Base-by-base conservation (phyloP, 2,797 vertebrate genomes). In the Glyptemys insculpta region DNA sequence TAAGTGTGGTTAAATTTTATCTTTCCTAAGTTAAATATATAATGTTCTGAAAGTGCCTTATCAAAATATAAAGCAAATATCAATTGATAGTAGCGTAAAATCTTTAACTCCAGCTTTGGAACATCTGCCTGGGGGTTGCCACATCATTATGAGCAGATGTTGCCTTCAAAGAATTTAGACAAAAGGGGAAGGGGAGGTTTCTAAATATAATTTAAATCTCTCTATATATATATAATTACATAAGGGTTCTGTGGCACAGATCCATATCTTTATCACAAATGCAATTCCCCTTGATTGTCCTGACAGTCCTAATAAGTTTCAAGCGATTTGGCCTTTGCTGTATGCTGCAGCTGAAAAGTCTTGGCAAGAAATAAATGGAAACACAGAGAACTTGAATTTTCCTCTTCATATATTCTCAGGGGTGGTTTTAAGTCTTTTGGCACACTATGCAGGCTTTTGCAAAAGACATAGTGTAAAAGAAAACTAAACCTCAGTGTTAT, bases 351-450 rank as follows among this genome's bases (percentile, higher is more conserved):
- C 93, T 98, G 94, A 97, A 96, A 95, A 92, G 84, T 29, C 81
- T 97, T 98, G 98, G 96, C 97, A 98, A 96, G 85, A 87, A 97
- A 92, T 92, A 93, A 96, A 91, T 85, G 87, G 87, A 95, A 95
- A 95, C 72, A 90, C 78, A 93, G 74, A 93, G 79, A 90, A 91
- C 57, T 94, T 96, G 27, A 85, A 86, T 96, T 97, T 97, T 97
- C 80, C 54, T 84, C 53, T 91, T 83, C n/a, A 41, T 84, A 83
- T 65, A 95, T 34, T 82, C 87, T 85, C 93, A 72, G 78, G 68
- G 68, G 37, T 68, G 86, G 81, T 90, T 92, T 94, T 79, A 12
- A 84, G 86, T 95, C 79, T 2, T 95, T 94, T 96, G 90, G 74
- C 56, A 94, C 50, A 87, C 83, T 83, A 86, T 72, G 84, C 84